Base-by-base conservation (phyloP, 2,888 invertebrate species). In the Tinea semifulvella region DNA sequence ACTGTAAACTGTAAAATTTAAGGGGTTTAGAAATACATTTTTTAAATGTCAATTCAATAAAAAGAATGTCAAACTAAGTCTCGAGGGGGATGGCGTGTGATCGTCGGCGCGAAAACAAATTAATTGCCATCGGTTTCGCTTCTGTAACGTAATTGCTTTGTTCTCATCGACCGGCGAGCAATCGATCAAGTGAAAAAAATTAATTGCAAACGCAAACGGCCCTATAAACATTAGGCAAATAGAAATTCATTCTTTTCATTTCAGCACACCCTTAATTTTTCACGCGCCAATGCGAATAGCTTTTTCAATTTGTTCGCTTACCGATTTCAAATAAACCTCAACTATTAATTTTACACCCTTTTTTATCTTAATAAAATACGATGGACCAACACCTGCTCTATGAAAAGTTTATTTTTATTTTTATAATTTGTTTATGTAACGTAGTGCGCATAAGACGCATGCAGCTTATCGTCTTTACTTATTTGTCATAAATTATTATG, bases 61-160 rank as follows among this genome's bases (percentile, higher is more conserved):
- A 40, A 36, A 16, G 17, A 36, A 14, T 20, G 20, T 11, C 20
- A 22, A 40, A 22, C 13, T 20, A 40, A 22, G 4, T 20, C 22
- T 22, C 22, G 17, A 2, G 22, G 40, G 40, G 40, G 18, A 40
- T 40, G 13, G 40, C 40, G 40, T 40, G 40, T 40, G 40, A 22
- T 40, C 71, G 65, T 50, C 54, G 66, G 64, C 57, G 71, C 69
- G 69, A 69, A 74, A 74, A 73, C 70, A 74, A 75, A 77, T 76
- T 79, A 76, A 77, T 79, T 77, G 77, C 70, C 67, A 72, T 76
- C 65, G 73, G 71, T 70, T 70, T 69, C 68, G 68, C 64, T 63
- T 63, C 66, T 63, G 61, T 67, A 63, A 68, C 66, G 72, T 76
- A 76, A 77, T 77, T 76, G 73, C 74, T 72, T 73, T 74, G 71